These are phyloP conservation scores for Osmerus eperlanus DNA, from an alignment of 2,113 vertebrate species.

Conservation along the genomic window DNA sequence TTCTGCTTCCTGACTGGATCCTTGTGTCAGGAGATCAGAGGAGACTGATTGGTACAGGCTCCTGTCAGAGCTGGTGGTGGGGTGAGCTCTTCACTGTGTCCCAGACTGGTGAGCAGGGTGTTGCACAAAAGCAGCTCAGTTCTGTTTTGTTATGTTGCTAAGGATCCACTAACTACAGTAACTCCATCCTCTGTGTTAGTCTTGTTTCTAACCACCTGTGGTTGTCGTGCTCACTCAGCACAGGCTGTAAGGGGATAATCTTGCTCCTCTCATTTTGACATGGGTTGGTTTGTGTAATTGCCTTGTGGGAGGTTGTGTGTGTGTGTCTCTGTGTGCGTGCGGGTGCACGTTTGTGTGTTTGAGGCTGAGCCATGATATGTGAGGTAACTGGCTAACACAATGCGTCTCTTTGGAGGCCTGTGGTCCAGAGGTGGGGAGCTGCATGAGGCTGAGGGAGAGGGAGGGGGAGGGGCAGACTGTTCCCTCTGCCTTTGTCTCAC, in stretches of 20 bases:
- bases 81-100: neutral
- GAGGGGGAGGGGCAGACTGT: conserved; percentile 39
- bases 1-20: neutral
- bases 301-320: conserved; percentile 8
- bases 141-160: conserved; percentile 22
- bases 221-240: conserved; percentile 21
- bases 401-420: conserved; percentile 18
- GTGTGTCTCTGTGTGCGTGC: neutral
- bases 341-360: conserved; percentile 5
- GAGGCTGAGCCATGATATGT: neutral
- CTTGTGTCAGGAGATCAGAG: neutral
- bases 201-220: conserved; percentile 1
- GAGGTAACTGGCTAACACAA: conserved; percentile 21
- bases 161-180: conserved; percentile 13
- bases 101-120: conserved; percentile 5
- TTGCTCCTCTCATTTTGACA: conserved; percentile 18
- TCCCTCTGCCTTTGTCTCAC: conserved; percentile 57
- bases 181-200: neutral
- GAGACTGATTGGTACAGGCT: too few relatives aligned
- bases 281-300: conserved; percentile 25
- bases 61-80: too few relatives aligned
- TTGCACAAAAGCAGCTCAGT: conserved; percentile 36
- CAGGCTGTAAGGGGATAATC: conserved; percentile 23
- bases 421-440: conserved; percentile 10
- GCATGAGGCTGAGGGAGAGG: conserved; percentile 18